Percentiles rank a stretch among this genome's conserved stretches.
Evolutionary conservation across 2,888 invertebrate species (phyloP).

Genomic region (Microctonus hyperodae): DNA sequence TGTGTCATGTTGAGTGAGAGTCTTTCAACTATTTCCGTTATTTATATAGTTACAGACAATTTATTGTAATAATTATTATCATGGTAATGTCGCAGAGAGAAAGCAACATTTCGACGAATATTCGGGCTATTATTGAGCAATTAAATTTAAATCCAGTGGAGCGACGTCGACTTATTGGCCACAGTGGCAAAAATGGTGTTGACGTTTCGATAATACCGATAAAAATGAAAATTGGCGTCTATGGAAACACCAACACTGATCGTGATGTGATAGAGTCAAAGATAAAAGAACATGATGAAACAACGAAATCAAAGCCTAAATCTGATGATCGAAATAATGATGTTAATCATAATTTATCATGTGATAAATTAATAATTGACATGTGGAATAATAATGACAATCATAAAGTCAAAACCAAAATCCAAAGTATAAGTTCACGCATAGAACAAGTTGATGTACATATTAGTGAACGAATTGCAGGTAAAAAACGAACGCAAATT

Average conservation of each 20-base stretch:
- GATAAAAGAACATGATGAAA: slow-evolving; percentile 4
- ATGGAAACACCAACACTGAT: slow-evolving; percentile 52
- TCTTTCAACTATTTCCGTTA: not conserved
- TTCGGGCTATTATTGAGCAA: slow-evolving; percentile 61
- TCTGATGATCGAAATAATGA: slow-evolving; percentile 1
- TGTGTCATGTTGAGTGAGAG: slow-evolving; percentile 21
- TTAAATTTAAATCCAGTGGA: slow-evolving; percentile 59
- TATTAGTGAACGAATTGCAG: slow-evolving; percentile 23
- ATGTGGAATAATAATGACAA: slow-evolving; percentile 31
- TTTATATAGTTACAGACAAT: slow-evolving; percentile 4
- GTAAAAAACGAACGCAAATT: slow-evolving; percentile 23
- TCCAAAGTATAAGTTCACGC: slow-evolving; percentile 10
- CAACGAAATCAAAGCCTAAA: not conserved
- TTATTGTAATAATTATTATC: slow-evolving; percentile 20
- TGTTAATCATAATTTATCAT: slow-evolving; percentile 23
- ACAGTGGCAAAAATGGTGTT: slow-evolving; percentile 42
- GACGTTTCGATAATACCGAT: slow-evolving; percentile 33
- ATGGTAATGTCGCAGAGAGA: slow-evolving; percentile 61
- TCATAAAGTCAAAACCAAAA: slow-evolving; percentile 13
- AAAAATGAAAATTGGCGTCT: slow-evolving; percentile 59
- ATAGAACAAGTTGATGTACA: slow-evolving; percentile 26
- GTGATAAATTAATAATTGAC: slow-evolving; percentile 38
- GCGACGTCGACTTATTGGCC: slow-evolving; percentile 51
- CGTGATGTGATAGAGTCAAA: slow-evolving; percentile 37
- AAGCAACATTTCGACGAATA: slow-evolving; percentile 57